Conservation (phyloP, 2,888 invertebrate genomes). For the Clunio marinus region DNA sequence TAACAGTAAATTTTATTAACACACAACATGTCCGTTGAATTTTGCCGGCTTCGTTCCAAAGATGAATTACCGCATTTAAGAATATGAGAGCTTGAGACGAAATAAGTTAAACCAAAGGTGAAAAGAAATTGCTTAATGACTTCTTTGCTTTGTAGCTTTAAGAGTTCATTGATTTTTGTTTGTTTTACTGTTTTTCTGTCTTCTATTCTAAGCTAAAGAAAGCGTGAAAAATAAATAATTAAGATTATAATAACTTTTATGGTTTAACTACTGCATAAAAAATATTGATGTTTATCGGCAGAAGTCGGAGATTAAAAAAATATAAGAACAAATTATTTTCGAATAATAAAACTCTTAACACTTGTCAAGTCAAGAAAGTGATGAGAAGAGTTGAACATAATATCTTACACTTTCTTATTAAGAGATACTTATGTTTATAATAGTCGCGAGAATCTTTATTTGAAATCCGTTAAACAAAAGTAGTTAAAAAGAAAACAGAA, state of each 20-base stretch:
- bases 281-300: constrained; percentile 14
- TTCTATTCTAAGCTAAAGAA: neutral
- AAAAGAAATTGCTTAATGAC: constrained; percentile 3
- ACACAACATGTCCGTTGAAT: neutral
- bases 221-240: constrained; percentile 29
- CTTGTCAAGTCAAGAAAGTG: too few species aligned
- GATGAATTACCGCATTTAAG: constrained; percentile 9
- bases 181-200: neutral
- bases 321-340: too few species aligned
- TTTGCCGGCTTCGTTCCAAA: neutral
- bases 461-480: neutral
- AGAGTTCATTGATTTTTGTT: constrained; percentile 19
- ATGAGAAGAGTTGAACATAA: too few species aligned
- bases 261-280: too few species aligned
- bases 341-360: too few species aligned
- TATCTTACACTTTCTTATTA: too few species aligned
- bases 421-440: too few species aligned
- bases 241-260: constrained; percentile 23
- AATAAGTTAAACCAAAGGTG: neutral
- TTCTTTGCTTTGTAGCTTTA: neutral
- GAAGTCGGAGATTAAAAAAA: too few species aligned
- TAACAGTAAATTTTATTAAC: constrained; percentile 6
- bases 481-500: constrained; percentile 3
- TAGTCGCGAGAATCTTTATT: neutral
- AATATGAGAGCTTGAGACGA: neutral